phyloP scores from a whole-genome alignment of 2,113 vertebrate species.

The Caretta caretta region DNA sequence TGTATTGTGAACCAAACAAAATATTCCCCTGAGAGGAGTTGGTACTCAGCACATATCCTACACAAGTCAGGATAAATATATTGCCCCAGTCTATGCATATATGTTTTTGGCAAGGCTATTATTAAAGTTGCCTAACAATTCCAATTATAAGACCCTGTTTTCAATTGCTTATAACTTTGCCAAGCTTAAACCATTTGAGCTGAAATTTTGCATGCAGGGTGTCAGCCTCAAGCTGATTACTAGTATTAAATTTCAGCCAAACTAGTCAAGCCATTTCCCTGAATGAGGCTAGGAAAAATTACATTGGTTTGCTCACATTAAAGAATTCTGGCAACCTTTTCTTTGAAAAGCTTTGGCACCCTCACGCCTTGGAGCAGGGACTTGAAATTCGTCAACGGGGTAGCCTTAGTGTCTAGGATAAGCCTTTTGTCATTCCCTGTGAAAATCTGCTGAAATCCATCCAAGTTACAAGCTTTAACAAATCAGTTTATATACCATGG shows the following conservation, averaged over 20 bases:
- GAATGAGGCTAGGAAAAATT: background rate
- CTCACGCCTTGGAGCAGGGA: background rate
- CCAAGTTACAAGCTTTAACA: background rate
- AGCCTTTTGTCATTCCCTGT: background rate
- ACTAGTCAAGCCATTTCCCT: background rate
- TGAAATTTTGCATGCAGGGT: background rate
- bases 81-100: accelerated
- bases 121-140: background rate
- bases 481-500: background rate
- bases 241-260: background rate
- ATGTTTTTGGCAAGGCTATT: background rate
- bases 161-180: background rate
- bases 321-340: background rate
- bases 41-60: background rate
- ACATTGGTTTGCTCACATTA: background rate
- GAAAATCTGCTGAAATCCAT: background rate
- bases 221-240: background rate
- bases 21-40: background rate
- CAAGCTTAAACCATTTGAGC: background rate
- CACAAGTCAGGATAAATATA: background rate
- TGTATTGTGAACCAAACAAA: background rate
- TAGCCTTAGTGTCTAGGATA: background rate
- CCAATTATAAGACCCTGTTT: background rate
- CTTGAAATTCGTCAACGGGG: background rate
- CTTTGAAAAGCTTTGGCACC: background rate